Conservation (phyloP, 1,140 invertebrate species). For the Bathynomus jamesi region DNA sequence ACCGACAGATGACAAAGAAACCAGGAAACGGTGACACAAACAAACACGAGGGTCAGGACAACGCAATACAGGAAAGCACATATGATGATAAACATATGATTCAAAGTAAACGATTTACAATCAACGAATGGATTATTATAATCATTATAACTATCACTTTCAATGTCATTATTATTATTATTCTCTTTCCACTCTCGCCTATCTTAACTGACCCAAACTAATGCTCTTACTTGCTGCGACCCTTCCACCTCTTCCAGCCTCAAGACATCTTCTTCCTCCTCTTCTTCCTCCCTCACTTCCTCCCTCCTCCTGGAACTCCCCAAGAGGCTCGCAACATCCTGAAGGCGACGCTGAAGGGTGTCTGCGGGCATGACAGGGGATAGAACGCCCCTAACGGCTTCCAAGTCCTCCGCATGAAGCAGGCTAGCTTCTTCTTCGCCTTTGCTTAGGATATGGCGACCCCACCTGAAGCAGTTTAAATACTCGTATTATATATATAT, state of each 20-base stretch:
- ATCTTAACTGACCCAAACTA: too few species aligned
- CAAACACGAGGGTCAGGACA: too few species aligned
- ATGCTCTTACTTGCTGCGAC: conserved; percentile 22
- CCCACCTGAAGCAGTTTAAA: conserved; percentile 24
- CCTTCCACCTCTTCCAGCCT: conserved; percentile 27
- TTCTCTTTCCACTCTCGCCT: too few species aligned
- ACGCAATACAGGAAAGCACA: too few species aligned
- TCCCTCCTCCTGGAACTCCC: conserved; percentile 4
- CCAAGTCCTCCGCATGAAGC: conserved; percentile 13
- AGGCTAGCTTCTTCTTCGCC: conserved; percentile 6
- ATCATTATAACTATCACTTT: too few species aligned
- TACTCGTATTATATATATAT: too few species aligned
- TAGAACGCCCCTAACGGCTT: conserved; percentile 17
- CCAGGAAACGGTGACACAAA: too few species aligned
- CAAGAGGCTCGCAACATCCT: conserved; percentile 12
- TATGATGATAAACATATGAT: too few species aligned
- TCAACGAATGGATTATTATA: too few species aligned
- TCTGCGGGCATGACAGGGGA: conserved; percentile 7
- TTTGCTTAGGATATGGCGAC: conserved; percentile 22
- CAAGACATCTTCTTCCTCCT: conserved; percentile 27
- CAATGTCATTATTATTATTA: too few species aligned
- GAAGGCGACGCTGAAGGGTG: conserved; percentile 4
- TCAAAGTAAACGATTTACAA: too few species aligned
- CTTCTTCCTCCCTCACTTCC: conserved; percentile 14
- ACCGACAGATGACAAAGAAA: too few species aligned